Evolutionary conservation across 2,888 invertebrate genomes (phyloP), one percentile per base, ranked within the genome.

Genomic region (Cheilosia vernalis): DNA sequence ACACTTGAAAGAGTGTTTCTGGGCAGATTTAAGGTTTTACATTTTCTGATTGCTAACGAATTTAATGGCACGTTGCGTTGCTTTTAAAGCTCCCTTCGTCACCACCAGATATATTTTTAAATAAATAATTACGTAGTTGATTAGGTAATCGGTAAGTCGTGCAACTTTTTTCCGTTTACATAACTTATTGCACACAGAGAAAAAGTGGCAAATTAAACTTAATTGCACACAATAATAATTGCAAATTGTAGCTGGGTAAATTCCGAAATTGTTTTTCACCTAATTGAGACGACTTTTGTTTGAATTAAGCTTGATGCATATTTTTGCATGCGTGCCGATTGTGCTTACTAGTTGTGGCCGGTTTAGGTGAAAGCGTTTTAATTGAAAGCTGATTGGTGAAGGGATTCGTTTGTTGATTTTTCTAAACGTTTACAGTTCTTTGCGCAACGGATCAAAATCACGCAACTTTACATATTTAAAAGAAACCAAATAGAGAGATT

Each of bases 111-210:
- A 49, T 51, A 21, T 51, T 61, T 63, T 55, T 30, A 44, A 51
- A 55, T 53, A 53, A 60, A 60, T 53, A 61, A 73, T 63, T 64
- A 77, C 40, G 37, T 40, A 60, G 73, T 79, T 80, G 66, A 66
- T 74, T 74, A 60, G 74, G 51, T 60, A 66, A 80, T 80, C 61
- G 60, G 58, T 66, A 66, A 80, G 60, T 61, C 79, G 47, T 73
- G 73, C 66, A 66, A 64, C 49, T 13, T 58, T 58, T 40, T 42
- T 9, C 63, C 49, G 30, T 37, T 51, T 73, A 64, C 17, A 51
- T 63, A 58, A 63, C 30, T 56, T 10, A 27, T 61, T n/a, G 19
- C 15, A 19, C n/a, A 61, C 55, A 49, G 49, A 55, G 21, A 51
- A 51, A 21, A 24, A 15, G 24, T 51, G 51, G 19, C 63, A 64